Evolutionary conservation across 2,888 invertebrate genomes (phyloP).

Genomic region (Limnephilus auricula): DNA sequence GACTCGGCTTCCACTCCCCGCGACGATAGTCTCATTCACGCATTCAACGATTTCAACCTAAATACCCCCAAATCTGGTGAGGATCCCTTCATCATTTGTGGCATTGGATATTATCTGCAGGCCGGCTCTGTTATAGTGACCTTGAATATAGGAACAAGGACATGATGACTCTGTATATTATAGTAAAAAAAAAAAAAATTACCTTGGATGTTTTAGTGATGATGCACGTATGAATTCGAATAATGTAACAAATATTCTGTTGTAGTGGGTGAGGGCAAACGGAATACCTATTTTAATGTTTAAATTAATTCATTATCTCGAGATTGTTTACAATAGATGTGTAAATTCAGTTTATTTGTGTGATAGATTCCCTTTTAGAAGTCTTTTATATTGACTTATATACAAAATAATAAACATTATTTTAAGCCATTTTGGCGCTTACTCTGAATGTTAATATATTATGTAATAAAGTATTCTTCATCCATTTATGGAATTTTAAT

Average conservation of each 20-base stretch:
- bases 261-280: not conserved
- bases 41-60: constrained; percentile 60
- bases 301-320: not conserved
- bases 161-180: not conserved
- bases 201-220: not conserved
- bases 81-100: constrained; percentile 39
- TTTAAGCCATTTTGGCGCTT: not conserved
- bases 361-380: not conserved
- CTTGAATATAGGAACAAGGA: not conserved
- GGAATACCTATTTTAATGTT: not conserved
- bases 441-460: not conserved
- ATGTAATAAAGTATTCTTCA: not conserved
- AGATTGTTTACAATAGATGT: not conserved
- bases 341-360: not conserved
- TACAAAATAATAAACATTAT: not conserved
- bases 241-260: not conserved
- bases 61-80: constrained; percentile 64
- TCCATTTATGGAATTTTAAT: not conserved
- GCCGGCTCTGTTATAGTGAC: not conserved
- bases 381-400: not conserved
- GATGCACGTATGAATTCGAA: not conserved
- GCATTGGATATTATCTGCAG: constrained; percentile 34
- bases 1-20: constrained; percentile 60
- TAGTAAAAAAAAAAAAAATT: not conserved
- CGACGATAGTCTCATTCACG: constrained; percentile 62